Base-by-base conservation (phyloP, 1,140 invertebrate species). In the Drosophila persimilis region DNA sequence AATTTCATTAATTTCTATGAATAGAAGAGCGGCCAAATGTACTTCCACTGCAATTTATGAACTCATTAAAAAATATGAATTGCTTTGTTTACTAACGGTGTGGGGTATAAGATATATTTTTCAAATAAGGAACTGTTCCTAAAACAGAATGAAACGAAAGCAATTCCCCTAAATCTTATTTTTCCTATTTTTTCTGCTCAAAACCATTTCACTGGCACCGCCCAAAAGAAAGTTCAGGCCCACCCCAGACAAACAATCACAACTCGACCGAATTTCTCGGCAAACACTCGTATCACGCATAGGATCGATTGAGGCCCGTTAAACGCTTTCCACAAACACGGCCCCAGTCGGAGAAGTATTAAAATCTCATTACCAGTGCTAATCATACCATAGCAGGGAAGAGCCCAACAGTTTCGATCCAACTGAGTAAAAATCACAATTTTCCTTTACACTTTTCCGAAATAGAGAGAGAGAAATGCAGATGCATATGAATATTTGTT, bases 291-390 rank as follows among this genome's bases (percentile, higher is more conserved):
- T 13, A 86, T 86, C 83, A 88, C 83, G 83, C 60, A 78, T 78
- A 72, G 71, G 51, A 55, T 73, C 70, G 56, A 52, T 54, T 58
- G 47, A 64, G 48, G 43, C 22, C 39, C 53, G 41, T 66, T 46
- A 56, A 72, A 58, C 65, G 71, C 83, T 88, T 83, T 88, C 83
- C 57, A 86, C 83, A 86, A 83, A 86, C 70, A 86, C 62, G 51
- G 59, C 17, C 35, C 44, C 63, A 39, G 64, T 35, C 45, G 44
- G 9, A 45, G 50, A 50, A 78, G 75, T 83, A 69, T 86, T 86
- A 86, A 86, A 88, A 86, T 64, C 83, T 78, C 83, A 86, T 86
- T 86, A 86, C 74, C 52, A 84, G 88, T 86, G 83, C 78, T 86
- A 86, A 86, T 88, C 88, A 76, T 71, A 17, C 17, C 17, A 17